Percentiles rank a stretch among this genome's conserved stretches.
phyloP scores from a whole-genome alignment of 2,113 vertebrate genomes.

The Heliornis fulica region DNA sequence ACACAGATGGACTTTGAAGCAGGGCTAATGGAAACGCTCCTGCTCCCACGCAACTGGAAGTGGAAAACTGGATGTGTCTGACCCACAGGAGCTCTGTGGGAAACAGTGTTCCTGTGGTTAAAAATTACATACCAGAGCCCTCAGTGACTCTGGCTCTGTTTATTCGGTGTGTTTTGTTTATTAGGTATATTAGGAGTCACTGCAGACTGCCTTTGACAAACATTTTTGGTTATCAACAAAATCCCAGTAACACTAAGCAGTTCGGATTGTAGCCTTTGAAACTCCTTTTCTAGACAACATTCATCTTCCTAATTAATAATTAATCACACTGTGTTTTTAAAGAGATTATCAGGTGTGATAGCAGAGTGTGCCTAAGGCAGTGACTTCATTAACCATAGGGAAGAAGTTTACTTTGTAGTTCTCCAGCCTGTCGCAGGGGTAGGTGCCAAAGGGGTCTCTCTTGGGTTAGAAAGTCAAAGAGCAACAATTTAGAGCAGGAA shows the following conservation, averaged over 20 bases:
- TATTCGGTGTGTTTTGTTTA: constrained; percentile 1
- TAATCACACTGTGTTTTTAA: constrained; percentile 69
- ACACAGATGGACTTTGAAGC: background rate
- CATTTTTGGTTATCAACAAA: constrained; percentile 37
- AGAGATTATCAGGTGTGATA: constrained; percentile 73
- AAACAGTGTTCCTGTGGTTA: background rate
- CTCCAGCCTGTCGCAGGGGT: constrained; percentile 33
- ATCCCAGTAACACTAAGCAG: constrained; percentile 22
- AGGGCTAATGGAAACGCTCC: background rate
- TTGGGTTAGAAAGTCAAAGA: constrained; percentile 69
- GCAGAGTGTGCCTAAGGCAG: constrained; percentile 71
- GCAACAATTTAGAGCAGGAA: constrained; percentile 59
- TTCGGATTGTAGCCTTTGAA: constrained; percentile 51
- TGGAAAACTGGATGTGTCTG: background rate
- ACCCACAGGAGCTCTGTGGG: background rate
- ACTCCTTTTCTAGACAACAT: constrained; percentile 63
- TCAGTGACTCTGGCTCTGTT: background rate
- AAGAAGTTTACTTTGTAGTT: constrained; percentile 66
- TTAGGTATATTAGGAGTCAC: constrained; percentile 26
- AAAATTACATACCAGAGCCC: background rate
- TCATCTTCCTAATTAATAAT: constrained; percentile 77
- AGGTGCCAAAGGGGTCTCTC: constrained; percentile 63
- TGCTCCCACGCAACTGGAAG: background rate
- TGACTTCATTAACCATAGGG: constrained; percentile 64
- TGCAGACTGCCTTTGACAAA: constrained; percentile 63